Percentiles rank a stretch among this genome's conserved stretches.
Conservation (phyloP, 2,888 invertebrate genomes). For the Mesodorylaimus sp. region DNA sequence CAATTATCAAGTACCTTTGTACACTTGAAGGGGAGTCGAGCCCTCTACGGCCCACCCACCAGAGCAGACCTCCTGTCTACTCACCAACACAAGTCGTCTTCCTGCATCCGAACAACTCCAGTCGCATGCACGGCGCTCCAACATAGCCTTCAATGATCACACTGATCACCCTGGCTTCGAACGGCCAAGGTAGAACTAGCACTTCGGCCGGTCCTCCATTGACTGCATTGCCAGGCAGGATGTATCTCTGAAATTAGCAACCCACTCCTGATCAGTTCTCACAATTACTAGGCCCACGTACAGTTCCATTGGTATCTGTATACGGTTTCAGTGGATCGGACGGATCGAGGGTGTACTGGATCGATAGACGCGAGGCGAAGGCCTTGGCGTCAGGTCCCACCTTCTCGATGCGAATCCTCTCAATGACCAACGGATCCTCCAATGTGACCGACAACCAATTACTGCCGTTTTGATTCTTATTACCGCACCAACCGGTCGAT, state of each 20-base stretch:
- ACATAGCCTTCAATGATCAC: conserved; percentile 16
- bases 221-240: conserved; percentile 4
- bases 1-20: too few species aligned
- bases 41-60: too few species aligned
- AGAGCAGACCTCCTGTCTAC: too few species aligned
- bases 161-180: conserved; percentile 18
- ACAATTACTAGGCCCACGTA: neutral
- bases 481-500: conserved; percentile 11
- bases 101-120: conserved; percentile 21
- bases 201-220: conserved; percentile 10
- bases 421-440: conserved; percentile 16
- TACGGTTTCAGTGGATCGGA: conserved; percentile 8
- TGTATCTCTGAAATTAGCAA: conserved; percentile 7
- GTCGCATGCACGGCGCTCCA: conserved; percentile 19
- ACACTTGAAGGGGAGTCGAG: too few species aligned
- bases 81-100: conserved; percentile 19
- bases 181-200: conserved; percentile 14
- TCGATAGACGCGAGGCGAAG: conserved; percentile 9
- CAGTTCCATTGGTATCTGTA: conserved; percentile 7
- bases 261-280: neutral
- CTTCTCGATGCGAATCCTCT: conserved; percentile 19
- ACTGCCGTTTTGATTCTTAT: neutral
- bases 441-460: conserved; percentile 15
- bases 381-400: conserved; percentile 13
- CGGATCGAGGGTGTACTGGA: conserved; percentile 8